Evolutionary conservation across 1,140 invertebrate genomes (phyloP).

Genomic region (Agrilus planipennis): DNA sequence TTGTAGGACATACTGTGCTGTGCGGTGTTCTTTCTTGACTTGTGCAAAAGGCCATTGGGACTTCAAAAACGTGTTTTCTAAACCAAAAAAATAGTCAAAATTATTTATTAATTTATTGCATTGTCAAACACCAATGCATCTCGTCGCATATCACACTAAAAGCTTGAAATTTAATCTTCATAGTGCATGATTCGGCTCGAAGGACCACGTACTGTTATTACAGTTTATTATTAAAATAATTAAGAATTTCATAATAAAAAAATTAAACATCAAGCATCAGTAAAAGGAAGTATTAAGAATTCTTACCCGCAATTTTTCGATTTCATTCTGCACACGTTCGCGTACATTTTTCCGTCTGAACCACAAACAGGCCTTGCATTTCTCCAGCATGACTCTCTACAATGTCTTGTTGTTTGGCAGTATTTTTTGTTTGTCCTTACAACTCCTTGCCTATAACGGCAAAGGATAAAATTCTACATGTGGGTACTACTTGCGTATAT

Average conservation of each 20-base stretch:
- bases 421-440: slow-evolving; percentile 75
- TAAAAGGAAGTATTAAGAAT: too few species aligned
- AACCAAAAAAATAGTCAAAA: slow-evolving; percentile 22
- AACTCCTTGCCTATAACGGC: slow-evolving; percentile 54
- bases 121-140: too few species aligned
- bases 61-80: slow-evolving; percentile 82
- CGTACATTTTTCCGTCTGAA: slow-evolving; percentile 80
- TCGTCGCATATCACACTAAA: too few species aligned
- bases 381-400: slow-evolving; percentile 79
- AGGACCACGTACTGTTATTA: too few species aligned
- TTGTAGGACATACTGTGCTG: slow-evolving; percentile 52
- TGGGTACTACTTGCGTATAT: too few species aligned
- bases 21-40: slow-evolving; percentile 54
- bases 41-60: slow-evolving; percentile 78
- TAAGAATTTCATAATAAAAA: too few species aligned
- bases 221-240: too few species aligned
- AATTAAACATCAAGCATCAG: too few species aligned
- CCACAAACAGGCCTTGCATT: slow-evolving; percentile 83
- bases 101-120: too few species aligned
- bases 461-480: background rate
- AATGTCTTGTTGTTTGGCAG: slow-evolving; percentile 83
- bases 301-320: slow-evolving; percentile 76
- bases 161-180: too few species aligned
- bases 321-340: slow-evolving; percentile 86
- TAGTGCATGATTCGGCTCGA: too few species aligned